These are phyloP conservation scores for Drosophila chauvacae DNA, from an alignment of 1,140 invertebrate species.

Conservation along the genomic window DNA sequence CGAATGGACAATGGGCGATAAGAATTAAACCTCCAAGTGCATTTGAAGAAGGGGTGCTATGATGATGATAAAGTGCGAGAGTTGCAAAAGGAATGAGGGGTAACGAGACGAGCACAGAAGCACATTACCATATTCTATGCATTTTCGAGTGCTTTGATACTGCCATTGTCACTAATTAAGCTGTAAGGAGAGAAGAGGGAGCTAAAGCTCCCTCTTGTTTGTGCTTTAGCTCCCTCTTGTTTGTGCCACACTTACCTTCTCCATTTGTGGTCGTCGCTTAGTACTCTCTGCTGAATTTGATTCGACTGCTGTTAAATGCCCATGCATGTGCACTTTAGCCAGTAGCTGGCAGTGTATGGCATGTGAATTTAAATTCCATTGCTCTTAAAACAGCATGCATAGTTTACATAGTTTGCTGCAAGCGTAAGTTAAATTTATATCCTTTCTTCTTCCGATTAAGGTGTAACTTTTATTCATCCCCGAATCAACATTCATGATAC, in stretches of 20 bases:
- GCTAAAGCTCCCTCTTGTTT: conserved; percentile 18
- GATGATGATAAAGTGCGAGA: neutral
- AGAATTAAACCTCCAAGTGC: conserved; percentile 66
- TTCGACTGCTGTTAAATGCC: too few relatives aligned
- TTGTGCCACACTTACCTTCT: too few relatives aligned
- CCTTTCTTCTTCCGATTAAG: too few relatives aligned
- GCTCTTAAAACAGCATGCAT: too few relatives aligned
- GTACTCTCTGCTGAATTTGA: neutral
- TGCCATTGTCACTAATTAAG: conserved; percentile 60
- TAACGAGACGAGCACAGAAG: conserved; percentile 6
- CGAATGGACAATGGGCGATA: conserved; percentile 62
- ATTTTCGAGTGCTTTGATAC: conserved; percentile 21
- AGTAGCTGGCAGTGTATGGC: too few relatives aligned
- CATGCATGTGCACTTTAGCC: too few relatives aligned
- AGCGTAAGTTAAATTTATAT: too few relatives aligned
- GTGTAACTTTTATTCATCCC: too few relatives aligned
- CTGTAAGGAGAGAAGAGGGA: conserved; percentile 4
- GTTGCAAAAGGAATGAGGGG: neutral
- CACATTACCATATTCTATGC: conserved; percentile 25
- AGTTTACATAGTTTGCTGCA: too few relatives aligned
- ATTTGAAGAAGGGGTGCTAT: conserved; percentile 26
- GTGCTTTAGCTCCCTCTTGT: conserved; percentile 1
- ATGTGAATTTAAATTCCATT: too few relatives aligned
- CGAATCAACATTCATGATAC: too few relatives aligned
- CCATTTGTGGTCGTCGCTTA: conserved; percentile 1